A percentile compares a stretch with the other conserved stretches of the same genome.
Conservation (phyloP, 1,140 invertebrate species). For the Helicoverpa armigera region DNA sequence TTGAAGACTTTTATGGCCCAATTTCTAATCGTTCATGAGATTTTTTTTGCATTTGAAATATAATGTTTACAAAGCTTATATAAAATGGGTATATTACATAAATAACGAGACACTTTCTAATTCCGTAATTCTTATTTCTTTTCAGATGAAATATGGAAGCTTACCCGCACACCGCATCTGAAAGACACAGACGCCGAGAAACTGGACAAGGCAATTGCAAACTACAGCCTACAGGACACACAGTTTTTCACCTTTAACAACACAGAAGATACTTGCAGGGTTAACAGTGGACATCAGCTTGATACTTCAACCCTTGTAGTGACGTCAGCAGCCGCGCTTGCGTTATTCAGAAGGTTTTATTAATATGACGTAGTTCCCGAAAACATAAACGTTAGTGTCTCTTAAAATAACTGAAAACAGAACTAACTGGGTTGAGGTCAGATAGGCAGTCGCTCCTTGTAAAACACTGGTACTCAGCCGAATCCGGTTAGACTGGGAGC, state of each 20-base stretch:
- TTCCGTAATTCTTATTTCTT: not conserved
- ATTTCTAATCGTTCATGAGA: too few species aligned
- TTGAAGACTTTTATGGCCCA: too few species aligned
- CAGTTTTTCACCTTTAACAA: conserved; percentile 74
- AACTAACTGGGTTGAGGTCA: too few species aligned
- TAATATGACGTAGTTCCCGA: conserved; percentile 39
- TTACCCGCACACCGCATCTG: conserved; percentile 73
- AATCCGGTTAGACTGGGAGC: too few species aligned
- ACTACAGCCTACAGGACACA: conserved; percentile 70
- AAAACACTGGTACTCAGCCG: too few species aligned
- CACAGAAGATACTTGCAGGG: conserved; percentile 75
- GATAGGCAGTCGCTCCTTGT: too few species aligned
- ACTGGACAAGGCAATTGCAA: conserved; percentile 69
- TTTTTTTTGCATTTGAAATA: too few species aligned
- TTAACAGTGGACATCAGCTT: conserved; percentile 61
- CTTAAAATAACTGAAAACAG: too few species aligned
- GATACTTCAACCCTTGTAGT: conserved; percentile 66
- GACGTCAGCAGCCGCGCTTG: conserved; percentile 67
- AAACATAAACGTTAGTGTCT: too few species aligned
- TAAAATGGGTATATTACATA: too few species aligned
- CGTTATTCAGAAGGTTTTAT: conserved; percentile 69
- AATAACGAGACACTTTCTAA: not conserved
- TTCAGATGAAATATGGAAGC: conserved; percentile 81
- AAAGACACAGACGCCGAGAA: conserved; percentile 71
- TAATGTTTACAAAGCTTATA: too few species aligned